Evolutionary conservation across 2,888 invertebrate genomes (phyloP).

Genomic region (Trimorus sp.): DNA sequence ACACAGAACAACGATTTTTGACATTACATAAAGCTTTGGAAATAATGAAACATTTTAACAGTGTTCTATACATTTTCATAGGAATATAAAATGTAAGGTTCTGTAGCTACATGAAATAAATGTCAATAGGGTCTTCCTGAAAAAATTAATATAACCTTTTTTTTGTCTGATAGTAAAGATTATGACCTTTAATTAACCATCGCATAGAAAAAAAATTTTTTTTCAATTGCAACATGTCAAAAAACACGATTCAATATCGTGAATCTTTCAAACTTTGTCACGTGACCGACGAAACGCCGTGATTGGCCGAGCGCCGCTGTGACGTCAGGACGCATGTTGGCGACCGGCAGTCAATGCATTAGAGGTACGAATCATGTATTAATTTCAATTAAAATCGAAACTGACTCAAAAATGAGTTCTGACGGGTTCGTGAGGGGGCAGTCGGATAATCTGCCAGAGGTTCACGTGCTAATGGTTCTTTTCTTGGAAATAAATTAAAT

Average conservation of each 20-base stretch:
- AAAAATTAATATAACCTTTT: constrained; percentile 7
- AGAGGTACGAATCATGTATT: background rate
- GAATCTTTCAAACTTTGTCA: constrained; percentile 9
- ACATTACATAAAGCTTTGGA: no score
- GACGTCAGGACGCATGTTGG: constrained; percentile 13
- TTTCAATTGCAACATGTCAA: background rate
- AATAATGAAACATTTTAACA: no score
- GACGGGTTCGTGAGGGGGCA: constrained; percentile 13
- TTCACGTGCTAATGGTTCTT: constrained; percentile 23
- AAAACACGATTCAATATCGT: constrained; percentile 3
- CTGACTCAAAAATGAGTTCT: constrained; percentile 7
- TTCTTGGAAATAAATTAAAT: background rate
- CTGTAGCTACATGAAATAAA: no score
- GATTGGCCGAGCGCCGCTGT: background rate
- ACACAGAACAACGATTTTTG: no score
- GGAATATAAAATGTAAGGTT: no score
- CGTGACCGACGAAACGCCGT: constrained; percentile 10
- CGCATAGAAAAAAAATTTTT: background rate
- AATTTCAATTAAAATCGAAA: background rate
- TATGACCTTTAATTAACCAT: constrained; percentile 2
- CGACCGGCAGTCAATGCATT: background rate
- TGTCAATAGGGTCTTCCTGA: constrained; percentile 18
- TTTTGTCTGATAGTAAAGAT: constrained; percentile 3
- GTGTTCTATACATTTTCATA: no score
- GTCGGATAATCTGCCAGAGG: constrained; percentile 48